Conservation (phyloP, 1,140 invertebrate genomes). For the Dinothrombium tinctorium region DNA sequence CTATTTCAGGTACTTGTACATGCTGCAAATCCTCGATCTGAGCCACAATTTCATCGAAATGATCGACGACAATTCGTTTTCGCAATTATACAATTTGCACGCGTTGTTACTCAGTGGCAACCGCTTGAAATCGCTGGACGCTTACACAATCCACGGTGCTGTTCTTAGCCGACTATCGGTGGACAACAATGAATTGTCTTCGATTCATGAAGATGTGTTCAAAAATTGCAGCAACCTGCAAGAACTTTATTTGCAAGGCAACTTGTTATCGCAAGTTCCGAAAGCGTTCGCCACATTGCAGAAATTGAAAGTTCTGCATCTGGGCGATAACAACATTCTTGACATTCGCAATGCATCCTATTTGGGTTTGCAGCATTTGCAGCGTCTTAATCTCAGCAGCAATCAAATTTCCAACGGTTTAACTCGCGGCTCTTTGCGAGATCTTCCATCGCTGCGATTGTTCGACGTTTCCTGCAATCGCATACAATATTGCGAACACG, state of each 20-base stretch:
- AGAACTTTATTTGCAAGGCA: constrained; percentile 57
- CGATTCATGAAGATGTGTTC: constrained; percentile 51
- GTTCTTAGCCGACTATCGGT: constrained; percentile 47
- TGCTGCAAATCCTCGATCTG: constrained; percentile 51
- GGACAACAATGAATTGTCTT: constrained; percentile 49
- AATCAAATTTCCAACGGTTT: constrained; percentile 70
- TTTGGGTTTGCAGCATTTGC: constrained; percentile 44
- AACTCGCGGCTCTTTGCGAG: constrained; percentile 43
- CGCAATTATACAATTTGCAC: constrained; percentile 56
- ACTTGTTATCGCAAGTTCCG: constrained; percentile 44
- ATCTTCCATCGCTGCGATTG: constrained; percentile 54
- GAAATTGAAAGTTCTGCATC: constrained; percentile 46
- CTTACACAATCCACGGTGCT: constrained; percentile 47
- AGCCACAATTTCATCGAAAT: constrained; percentile 50
- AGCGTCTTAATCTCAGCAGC: constrained; percentile 59
- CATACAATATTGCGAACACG: constrained; percentile 49
- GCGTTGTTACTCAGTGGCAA: constrained; percentile 53
- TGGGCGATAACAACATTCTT: constrained; percentile 51
- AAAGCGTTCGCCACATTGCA: constrained; percentile 44
- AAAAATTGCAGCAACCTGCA: constrained; percentile 49
- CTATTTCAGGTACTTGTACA: constrained; percentile 54
- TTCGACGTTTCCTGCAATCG: constrained; percentile 66
- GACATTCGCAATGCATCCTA: constrained; percentile 47
- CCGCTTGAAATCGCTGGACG: constrained; percentile 44
- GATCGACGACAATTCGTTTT: constrained; percentile 50